phyloP scores from a whole-genome alignment of 2,113 vertebrate species.

The Dinomys branickii region DNA sequence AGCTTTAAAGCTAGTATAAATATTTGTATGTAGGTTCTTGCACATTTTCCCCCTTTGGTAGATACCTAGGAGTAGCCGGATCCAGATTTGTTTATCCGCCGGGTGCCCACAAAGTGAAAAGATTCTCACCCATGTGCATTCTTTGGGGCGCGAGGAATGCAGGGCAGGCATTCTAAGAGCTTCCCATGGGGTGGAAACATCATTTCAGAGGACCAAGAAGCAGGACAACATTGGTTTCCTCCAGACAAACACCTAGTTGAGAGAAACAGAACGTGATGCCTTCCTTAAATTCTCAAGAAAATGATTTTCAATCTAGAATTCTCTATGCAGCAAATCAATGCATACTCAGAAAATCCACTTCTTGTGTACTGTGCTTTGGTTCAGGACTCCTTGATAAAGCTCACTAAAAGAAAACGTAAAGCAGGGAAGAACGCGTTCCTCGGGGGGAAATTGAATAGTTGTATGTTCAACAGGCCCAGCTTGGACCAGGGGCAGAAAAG shows the following conservation, averaged over 20 bases:
- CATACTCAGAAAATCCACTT: background rate
- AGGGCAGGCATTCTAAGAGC: background rate
- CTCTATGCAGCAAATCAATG: background rate
- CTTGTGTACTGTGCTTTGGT: background rate
- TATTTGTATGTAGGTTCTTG: background rate
- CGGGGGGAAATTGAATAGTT: background rate
- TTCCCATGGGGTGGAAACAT: background rate
- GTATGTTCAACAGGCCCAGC: background rate
- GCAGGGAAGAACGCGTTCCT: background rate
- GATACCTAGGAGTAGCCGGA: background rate
- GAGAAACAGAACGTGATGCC: background rate
- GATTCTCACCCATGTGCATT: background rate
- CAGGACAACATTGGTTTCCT: background rate
- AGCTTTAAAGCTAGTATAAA: constrained; percentile 15
- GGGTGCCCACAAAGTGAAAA: background rate
- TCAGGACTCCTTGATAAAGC: background rate
- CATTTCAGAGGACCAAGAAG: background rate
- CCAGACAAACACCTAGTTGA: background rate
- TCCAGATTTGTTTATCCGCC: background rate
- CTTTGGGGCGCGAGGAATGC: background rate
- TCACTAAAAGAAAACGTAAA: background rate
- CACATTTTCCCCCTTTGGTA: background rate
- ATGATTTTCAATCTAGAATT: background rate
- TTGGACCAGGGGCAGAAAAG: background rate
- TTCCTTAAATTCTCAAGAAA: background rate